phyloP scores from a whole-genome alignment of 2,113 vertebrate genomes.

The Cervus canadensis region DNA sequence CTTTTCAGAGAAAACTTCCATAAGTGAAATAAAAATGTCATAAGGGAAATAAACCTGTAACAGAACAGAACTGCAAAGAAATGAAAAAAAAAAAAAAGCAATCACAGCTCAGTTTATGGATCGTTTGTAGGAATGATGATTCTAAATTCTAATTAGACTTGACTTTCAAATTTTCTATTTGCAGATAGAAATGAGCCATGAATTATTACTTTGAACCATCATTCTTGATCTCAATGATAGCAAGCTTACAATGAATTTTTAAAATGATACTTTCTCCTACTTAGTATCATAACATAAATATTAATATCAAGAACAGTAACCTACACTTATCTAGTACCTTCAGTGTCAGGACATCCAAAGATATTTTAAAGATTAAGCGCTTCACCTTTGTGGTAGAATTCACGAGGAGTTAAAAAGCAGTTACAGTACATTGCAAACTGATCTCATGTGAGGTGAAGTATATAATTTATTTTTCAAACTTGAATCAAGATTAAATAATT shows the following conservation, averaged over 20 bases:
- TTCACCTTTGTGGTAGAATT: neutral
- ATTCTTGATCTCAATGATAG: neutral
- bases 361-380: neutral
- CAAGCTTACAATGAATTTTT: neutral
- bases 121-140: neutral
- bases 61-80: neutral
- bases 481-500: neutral
- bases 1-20: constrained; percentile 6
- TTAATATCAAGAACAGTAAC: neutral
- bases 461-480: constrained; percentile 21
- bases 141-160: neutral
- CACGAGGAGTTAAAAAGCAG: constrained; percentile 3
- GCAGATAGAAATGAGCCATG: neutral
- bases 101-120: neutral
- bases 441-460: neutral
- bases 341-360: neutral
- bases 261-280: neutral
- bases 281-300: neutral
- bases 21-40: neutral
- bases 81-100: neutral
- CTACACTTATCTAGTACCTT: neutral
- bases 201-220: neutral
- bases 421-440: neutral
- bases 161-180: constrained; percentile 21
- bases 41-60: neutral